Percentiles rank a stretch among this genome's conserved stretches.
Evolutionary conservation across 2,888 invertebrate genomes (phyloP).

Genomic region (Leptarthrus brevirostris): DNA sequence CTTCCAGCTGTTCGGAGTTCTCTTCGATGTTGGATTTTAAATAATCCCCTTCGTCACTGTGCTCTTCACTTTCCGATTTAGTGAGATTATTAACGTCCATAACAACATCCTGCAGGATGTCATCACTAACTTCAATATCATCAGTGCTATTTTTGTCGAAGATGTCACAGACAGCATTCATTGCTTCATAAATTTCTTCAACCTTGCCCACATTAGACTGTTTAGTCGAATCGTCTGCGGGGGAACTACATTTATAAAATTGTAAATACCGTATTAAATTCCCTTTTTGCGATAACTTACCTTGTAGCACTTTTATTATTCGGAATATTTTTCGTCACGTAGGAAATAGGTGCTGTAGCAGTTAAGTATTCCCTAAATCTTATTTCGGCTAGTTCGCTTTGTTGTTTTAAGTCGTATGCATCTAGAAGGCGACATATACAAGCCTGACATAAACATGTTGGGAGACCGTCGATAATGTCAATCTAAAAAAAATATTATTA

Average conservation of each 20-base stretch:
- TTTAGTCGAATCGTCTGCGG: neutral
- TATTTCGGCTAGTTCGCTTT: constrained; percentile 60
- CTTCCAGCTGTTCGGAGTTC: neutral
- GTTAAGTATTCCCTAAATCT: constrained; percentile 59
- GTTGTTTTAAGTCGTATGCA: constrained; percentile 61
- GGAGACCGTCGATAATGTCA: constrained; percentile 58
- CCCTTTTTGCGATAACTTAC: too few relatives aligned
- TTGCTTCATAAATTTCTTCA: constrained; percentile 53
- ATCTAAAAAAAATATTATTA: constrained; percentile 54
- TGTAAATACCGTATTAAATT: too few relatives aligned
- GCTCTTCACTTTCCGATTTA: constrained; percentile 59
- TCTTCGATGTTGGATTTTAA: neutral
- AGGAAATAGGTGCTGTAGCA: constrained; percentile 30
- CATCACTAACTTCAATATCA: constrained; percentile 58
- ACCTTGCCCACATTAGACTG: constrained; percentile 47
- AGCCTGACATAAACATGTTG: constrained; percentile 60
- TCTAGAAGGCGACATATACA: constrained; percentile 61
- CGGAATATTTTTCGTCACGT: neutral
- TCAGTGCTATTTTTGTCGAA: constrained; percentile 58
- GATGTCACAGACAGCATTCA: constrained; percentile 58
- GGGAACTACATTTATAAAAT: neutral
- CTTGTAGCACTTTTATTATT: constrained; percentile 3
- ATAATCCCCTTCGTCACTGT: neutral
- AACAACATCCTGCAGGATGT: constrained; percentile 59
- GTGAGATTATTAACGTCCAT: constrained; percentile 61